These are phyloP conservation scores for Thymelicus acteon DNA, from an alignment of 2,888 invertebrate species.

Conservation along the genomic window DNA sequence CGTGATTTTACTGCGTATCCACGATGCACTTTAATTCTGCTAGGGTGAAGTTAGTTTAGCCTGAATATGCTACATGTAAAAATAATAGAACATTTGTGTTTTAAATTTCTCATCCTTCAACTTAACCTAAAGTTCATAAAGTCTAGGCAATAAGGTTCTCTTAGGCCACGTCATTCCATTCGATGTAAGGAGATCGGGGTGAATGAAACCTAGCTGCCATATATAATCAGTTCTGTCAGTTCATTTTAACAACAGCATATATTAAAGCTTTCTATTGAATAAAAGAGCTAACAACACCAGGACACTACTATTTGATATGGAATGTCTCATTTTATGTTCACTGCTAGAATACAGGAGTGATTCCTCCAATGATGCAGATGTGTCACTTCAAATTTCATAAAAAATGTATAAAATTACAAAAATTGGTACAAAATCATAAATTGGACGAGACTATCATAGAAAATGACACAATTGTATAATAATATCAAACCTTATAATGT, in stretches of 20 bases:
- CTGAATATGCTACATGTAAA: neutral
- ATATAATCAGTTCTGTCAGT: constrained; percentile 21
- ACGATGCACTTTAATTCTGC: neutral
- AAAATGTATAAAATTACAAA: constrained; percentile 85
- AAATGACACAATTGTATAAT: constrained; percentile 75
- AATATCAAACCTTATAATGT: constrained; percentile 74
- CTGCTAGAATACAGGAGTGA: constrained; percentile 66
- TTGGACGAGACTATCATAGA: constrained; percentile 65
- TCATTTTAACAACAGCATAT: constrained; percentile 6
- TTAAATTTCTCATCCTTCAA: constrained; percentile 5
- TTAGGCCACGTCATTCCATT: constrained; percentile 16
- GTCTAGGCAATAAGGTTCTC: constrained; percentile 5
- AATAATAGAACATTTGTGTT: neutral
- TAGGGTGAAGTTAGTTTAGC: neutral
- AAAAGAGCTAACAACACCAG: constrained; percentile 10
- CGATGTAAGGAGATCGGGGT: constrained; percentile 14
- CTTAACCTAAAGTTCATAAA: constrained; percentile 20
- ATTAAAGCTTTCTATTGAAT: constrained; percentile 16
- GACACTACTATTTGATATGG: constrained; percentile 68
- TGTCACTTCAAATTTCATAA: constrained; percentile 78
- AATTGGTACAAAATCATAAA: constrained; percentile 75
- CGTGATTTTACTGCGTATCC: neutral
- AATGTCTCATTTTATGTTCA: constrained; percentile 80
- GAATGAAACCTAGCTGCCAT: constrained; percentile 28
- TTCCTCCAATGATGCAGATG: constrained; percentile 67